Evolutionary conservation across 2,113 vertebrate species (phyloP), one percentile per base, ranked within the genome.

Genomic region (Lophotis ruficrista): DNA sequence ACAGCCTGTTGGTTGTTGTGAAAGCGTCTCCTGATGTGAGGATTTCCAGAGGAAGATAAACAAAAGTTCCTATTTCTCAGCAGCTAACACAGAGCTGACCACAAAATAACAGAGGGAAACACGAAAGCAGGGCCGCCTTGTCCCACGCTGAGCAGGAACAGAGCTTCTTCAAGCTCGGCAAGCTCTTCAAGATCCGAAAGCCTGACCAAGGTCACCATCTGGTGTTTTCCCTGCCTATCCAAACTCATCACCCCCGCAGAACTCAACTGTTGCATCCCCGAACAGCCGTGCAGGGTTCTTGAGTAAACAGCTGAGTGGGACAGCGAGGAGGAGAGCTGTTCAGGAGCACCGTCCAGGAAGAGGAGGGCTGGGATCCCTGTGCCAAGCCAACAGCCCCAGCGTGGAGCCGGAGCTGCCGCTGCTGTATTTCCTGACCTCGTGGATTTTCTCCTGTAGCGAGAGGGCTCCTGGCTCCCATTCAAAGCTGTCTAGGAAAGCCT

Each of bases 401-500:
- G 1, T 70, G 76, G 76, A 95, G 93, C 78, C 0, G 1, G 65
- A 87, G 90, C 93, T 95, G 93, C 89, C 2, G 45, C 89, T 57
- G 75, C 92, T 88, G 9, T 21, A 45, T 83, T 95, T 93, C 95
- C 93, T 94, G 93, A 93, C 88, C 93, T 96, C 20, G 3, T 73
- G 68, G 94, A 95, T 94, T 83, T 78, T 93, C 85, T 96, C 80
- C 96, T 20, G 43, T 41, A 92, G 88, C 0, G 1, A 92, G 85
- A 95, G 88, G 96, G 86, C 90, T 96, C 76, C 90, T 97, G 96
- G 96, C 96, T 93, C 60, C 80, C 4, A 0, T 87, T 94, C 96
- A 96, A 80, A 96, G 90, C 94, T 96, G 88, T 97, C 95, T 93
- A 97, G 94, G 96, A 97, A 96, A 97, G 90, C 87, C 84, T 91